Conservation (phyloP, 2,113 vertebrate species). For the cat (Felis catus) region F.catus_Fca126_mat1.0 CM031412.1:212502001-212502500, state of each 20-base stretch:
- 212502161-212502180: neutral
- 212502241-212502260: neutral
- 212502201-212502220: neutral
- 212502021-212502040: neutral
- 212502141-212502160: neutral
- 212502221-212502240: neutral
- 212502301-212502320: neutral
- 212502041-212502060: neutral
- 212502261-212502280: neutral
- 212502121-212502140: neutral
- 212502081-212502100: neutral
- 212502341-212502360: neutral
- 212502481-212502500: neutral
- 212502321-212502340: neutral
- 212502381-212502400: neutral
- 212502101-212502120: neutral
- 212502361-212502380: neutral
- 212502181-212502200: neutral
- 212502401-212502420: neutral
- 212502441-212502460: neutral
- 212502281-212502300: neutral
- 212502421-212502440: neutral
- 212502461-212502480: neutral
- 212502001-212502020: neutral
- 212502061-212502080: neutral